phyloP scores from a whole-genome alignment of 2,113 vertebrate genomes.

The Cisticola juncidis region DNA sequence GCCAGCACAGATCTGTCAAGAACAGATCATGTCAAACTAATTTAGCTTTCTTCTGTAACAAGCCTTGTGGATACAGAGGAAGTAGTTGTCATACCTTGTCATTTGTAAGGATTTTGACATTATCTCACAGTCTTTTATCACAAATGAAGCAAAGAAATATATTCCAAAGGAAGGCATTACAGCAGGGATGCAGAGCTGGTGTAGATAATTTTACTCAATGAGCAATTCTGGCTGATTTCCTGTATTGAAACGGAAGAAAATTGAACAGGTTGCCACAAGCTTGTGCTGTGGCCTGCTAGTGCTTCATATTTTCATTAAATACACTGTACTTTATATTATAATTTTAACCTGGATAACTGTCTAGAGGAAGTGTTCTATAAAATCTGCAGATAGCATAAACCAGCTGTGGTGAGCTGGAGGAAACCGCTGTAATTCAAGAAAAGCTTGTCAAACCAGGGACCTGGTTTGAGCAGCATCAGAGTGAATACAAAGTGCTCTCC shows the following conservation, averaged over 20 bases:
- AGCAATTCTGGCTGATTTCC: not conserved
- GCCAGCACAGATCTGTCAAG: conserved; percentile 50
- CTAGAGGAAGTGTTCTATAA: not conserved
- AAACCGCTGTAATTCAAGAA: not conserved
- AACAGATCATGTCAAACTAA: conserved; percentile 55
- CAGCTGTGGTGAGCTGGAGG: not conserved
- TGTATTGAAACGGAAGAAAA: not conserved
- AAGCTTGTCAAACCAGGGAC: not conserved
- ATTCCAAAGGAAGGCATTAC: conserved; percentile 9
- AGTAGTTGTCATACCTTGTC: conserved; percentile 57
- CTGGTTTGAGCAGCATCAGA: not conserved
- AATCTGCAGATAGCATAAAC: not conserved
- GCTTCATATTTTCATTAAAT: not conserved
- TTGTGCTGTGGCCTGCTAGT: not conserved
- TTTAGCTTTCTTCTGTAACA: conserved; percentile 56
- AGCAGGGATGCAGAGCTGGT: not conserved
- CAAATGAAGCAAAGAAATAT: conserved; percentile 18
- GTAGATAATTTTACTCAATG: not conserved
- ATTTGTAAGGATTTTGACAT: conserved; percentile 55
- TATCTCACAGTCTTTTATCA: conserved; percentile 52
- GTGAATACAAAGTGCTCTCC: not conserved
- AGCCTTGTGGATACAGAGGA: conserved; percentile 35
- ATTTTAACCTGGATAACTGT: not conserved
- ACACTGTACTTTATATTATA: not conserved
- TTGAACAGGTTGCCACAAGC: not conserved